These are phyloP conservation scores for Oligia fasciuncula DNA, from an alignment of 2,888 invertebrate genomes.

Conservation along the genomic window DNA sequence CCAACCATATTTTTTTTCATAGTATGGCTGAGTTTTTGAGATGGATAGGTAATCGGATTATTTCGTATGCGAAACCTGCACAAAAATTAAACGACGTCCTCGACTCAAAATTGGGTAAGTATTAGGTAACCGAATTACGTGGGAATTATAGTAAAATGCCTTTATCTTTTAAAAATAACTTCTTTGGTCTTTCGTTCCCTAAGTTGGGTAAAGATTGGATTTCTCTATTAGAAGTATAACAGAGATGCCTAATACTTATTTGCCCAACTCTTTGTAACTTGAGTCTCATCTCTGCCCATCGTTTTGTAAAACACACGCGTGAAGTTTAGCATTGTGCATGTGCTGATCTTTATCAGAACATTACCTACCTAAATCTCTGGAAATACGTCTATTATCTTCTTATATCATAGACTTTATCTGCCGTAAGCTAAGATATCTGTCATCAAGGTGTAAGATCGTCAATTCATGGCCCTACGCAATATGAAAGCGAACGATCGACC, in stretches of 20 bases:
- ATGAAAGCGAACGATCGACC: constrained; percentile 64
- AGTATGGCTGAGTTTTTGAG: background rate
- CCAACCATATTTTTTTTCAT: background rate
- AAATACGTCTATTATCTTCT: constrained; percentile 15
- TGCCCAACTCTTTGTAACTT: background rate
- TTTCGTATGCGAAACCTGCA: background rate
- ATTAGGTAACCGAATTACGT: background rate
- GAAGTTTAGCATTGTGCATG: background rate
- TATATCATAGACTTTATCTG: constrained; percentile 38
- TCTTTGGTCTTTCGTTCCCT: background rate
- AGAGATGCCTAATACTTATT: background rate
- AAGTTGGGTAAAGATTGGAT: background rate
- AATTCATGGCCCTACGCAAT: constrained; percentile 55
- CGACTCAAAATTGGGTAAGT: too few species aligned
- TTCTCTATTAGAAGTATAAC: background rate
- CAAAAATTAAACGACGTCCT: background rate
- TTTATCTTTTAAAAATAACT: background rate
- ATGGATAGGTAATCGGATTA: background rate
- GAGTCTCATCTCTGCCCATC: background rate
- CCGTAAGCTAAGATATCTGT: constrained; percentile 31
- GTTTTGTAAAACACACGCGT: background rate
- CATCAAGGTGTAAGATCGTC: constrained; percentile 46
- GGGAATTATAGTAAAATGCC: background rate
- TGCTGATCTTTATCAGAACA: constrained; percentile 26
- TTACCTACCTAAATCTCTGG: constrained; percentile 12